Evolutionary conservation across 2,113 vertebrate genomes (phyloP), one percentile per base, ranked within the genome.

Genomic region (Lepisosteus osseus): DNA sequence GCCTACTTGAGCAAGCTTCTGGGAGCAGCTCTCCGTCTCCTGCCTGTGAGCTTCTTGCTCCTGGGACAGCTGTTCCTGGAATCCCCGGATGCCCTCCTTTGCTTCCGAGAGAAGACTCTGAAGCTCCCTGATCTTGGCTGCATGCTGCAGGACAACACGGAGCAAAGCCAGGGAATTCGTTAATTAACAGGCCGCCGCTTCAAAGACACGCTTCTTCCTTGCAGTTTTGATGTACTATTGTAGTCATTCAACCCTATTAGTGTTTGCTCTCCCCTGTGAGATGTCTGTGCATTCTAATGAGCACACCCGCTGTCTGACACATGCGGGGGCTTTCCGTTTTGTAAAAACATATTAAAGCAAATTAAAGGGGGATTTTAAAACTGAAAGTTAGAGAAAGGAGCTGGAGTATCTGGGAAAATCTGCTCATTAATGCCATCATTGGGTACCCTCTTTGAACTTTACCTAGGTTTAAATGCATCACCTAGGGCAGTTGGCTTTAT

Each of bases 1-100:
- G 70, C 92, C 56, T 76, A 98, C 97, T 94, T 97, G 95, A 77
- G 88, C 87, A 77, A 98, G 84, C 86, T 88, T 95, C 84, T 89
- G 86, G 3, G 91, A 88, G 80, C 88, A 90, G 76, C 79, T 88
- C 17, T 94, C 90, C 11, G 90, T 83, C 72, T 93, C 90, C 0
- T 95, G 94, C 76, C 89, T 90, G 72, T 91, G 92, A 44, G 92
- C 85, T 77, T 92, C 90, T 71, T 84, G 92, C 79, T 96, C 94
- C 79, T 93, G 90, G 0, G 90, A 88, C 45, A 95, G 89, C 78
- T 95, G 94, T 80, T 94, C 94, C 80, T 94, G 91, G 64, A 92
- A 83, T 55, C 87, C 86, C 42, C 80, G 80, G 64, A 92, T 85
- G 15, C 89, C 93, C 80, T 95, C 93, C 0, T 93, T 92, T 29